phyloP scores from a whole-genome alignment of 2,797 vertebrate genomes.

The Sus cebifrons region DNA sequence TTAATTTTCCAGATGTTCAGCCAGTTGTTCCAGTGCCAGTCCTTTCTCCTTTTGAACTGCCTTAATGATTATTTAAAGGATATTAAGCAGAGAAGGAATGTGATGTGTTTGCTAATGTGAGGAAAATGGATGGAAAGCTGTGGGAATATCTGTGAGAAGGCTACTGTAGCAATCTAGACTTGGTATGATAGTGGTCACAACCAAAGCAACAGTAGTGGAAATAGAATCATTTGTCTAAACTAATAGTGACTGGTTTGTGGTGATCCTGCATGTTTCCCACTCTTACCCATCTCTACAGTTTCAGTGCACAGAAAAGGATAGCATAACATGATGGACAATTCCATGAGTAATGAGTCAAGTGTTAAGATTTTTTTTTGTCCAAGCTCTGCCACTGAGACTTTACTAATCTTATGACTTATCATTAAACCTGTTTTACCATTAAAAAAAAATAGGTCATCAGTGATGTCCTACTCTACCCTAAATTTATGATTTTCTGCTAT shows the following conservation, averaged over 20 bases:
- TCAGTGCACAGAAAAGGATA: background rate
- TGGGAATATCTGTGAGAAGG: background rate
- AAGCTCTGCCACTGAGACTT: background rate
- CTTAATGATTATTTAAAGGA: background rate
- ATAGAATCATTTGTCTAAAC: background rate
- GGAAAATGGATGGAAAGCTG: background rate
- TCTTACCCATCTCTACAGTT: background rate
- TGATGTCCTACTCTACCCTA: background rate
- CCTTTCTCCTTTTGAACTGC: background rate
- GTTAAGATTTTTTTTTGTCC: background rate
- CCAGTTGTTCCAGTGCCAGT: background rate
- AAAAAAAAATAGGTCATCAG: background rate
- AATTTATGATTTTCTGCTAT: background rate
- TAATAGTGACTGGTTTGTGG: background rate
- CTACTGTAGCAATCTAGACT: background rate
- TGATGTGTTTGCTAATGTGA: background rate
- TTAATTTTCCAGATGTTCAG: background rate
- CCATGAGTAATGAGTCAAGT: background rate
- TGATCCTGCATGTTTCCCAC: background rate
- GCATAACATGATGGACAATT: background rate
- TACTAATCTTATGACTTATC: background rate
- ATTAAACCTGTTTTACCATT: background rate
- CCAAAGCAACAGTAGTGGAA: background rate
- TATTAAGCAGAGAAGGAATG: background rate
- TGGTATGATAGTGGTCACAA: background rate